A percentile compares a stretch with the other conserved stretches of the same genome.
These are phyloP conservation scores for Peucedramus taeniatus DNA, from an alignment of 2,113 vertebrate species.

Conservation along the genomic window DNA sequence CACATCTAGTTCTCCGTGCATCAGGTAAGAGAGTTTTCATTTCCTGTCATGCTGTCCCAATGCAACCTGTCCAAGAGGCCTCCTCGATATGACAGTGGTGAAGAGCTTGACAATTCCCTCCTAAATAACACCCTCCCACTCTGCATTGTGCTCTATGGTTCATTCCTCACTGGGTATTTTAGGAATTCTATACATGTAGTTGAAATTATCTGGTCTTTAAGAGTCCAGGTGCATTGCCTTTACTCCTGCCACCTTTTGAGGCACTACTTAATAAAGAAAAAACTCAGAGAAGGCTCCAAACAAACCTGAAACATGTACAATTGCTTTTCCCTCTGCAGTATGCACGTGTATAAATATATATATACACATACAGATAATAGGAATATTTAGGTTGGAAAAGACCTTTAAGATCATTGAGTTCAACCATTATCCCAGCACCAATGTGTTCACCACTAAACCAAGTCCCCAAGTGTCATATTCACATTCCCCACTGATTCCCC, in stretches of 20 bases:
- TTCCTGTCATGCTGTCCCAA: neutral
- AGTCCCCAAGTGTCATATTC: neutral
- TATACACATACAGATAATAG: neutral
- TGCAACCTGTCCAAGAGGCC: neutral
- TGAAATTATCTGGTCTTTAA: neutral
- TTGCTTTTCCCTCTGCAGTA: neutral
- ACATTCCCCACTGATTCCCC: neutral
- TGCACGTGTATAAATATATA: accelerated
- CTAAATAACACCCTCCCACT: neutral
- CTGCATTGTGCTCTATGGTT: neutral
- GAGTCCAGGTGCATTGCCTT: neutral
- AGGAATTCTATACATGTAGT: neutral
- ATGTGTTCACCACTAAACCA: neutral
- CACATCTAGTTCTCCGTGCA: neutral
- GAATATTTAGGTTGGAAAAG: neutral
- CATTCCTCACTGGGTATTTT: neutral
- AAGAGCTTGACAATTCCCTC: neutral
- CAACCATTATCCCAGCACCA: neutral
- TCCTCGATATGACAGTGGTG: neutral
- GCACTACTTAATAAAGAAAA: neutral
- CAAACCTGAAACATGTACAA: neutral
- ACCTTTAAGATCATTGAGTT: neutral
- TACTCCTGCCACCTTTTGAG: neutral
- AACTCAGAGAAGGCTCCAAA: neutral
- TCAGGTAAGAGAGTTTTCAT: neutral